phyloP scores from a whole-genome alignment of 2,888 invertebrate species.

The Euzophera pinguis region DNA sequence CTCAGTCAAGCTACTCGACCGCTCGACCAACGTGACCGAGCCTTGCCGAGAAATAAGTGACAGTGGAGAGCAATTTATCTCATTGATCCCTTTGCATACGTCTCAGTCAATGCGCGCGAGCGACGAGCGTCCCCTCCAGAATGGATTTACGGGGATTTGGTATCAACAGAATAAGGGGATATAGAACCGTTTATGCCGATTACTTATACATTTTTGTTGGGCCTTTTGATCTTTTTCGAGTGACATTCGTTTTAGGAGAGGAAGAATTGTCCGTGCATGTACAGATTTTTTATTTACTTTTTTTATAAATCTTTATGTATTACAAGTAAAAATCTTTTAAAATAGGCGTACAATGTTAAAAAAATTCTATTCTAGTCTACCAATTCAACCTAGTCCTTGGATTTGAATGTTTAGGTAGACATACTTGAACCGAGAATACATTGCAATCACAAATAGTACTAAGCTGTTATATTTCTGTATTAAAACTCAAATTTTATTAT shows the following conservation, averaged over 20 bases:
- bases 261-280: constrained; percentile 31
- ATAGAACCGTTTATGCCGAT: constrained; percentile 46
- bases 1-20: no score
- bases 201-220: constrained; percentile 46
- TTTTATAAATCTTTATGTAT: no score
- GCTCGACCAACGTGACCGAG: not conserved
- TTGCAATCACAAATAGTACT: no score
- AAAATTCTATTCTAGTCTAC: no score
- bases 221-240: constrained; percentile 38
- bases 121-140: constrained; percentile 36
- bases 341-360: no score
- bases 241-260: constrained; percentile 34
- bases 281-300: constrained; percentile 19
- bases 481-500: no score
- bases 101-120: constrained; percentile 63
- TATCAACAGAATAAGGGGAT: constrained; percentile 45
- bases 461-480: no score
- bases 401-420: no score
- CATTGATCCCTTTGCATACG: constrained; percentile 73
- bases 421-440: no score
- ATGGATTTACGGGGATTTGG: constrained; percentile 56
- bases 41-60: constrained; percentile 48
- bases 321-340: no score
- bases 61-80: constrained; percentile 66
- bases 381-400: no score